Evolutionary conservation across 2,888 invertebrate genomes (phyloP), one percentile per base, ranked within the genome.

Genomic region (Druceiella hillmani): DNA sequence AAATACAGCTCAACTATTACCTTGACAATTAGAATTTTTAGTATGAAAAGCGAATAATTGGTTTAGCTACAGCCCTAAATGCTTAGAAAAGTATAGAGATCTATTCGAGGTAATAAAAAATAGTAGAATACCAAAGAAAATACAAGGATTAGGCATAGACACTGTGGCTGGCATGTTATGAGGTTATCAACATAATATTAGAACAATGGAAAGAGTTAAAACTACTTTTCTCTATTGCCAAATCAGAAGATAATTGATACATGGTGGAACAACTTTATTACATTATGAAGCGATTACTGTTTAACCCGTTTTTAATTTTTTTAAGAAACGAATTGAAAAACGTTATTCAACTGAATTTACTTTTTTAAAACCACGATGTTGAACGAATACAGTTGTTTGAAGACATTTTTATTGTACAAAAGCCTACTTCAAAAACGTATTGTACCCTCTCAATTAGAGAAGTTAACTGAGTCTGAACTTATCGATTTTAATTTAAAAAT

Each of bases 181-280:
- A n/a, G n/a, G 52, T 51, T 42, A 32, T 51, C 25, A 32, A 20
- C 9, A 45, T 50, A 17, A 52, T 54, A 25, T 43, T 50, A 7
- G 47, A 54, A 2, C 55, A 55, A 33, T 54, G 52, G 55, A 52
- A 56, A 6, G 46, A 48, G 28, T 44, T 56, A 14, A 38, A 53
- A 40, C 36, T 54, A 13, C 49, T 51, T 24, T 55, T 54, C 33
- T 47, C 40, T 11, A 25, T 52, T 32, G 44, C 46, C 6, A 50
- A 45, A 39, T 33, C 45, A 13, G 40, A 50, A 26, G 50, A 52
- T 7, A 46, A 49, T 41, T 52, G 49, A 43, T 48, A 45, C 33
- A 50, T 44, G 45, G 51, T 50, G 3, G 41, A 48, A 40, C 46
- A 52, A 30, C 40, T 52, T 31, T 31, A 49, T 45, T 48, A 44